A percentile compares a stretch with the other conserved stretches of the same genome.
These are phyloP conservation scores for Furcifer pardalis DNA, from an alignment of 2,797 vertebrate species.

Conservation along the genomic window DNA sequence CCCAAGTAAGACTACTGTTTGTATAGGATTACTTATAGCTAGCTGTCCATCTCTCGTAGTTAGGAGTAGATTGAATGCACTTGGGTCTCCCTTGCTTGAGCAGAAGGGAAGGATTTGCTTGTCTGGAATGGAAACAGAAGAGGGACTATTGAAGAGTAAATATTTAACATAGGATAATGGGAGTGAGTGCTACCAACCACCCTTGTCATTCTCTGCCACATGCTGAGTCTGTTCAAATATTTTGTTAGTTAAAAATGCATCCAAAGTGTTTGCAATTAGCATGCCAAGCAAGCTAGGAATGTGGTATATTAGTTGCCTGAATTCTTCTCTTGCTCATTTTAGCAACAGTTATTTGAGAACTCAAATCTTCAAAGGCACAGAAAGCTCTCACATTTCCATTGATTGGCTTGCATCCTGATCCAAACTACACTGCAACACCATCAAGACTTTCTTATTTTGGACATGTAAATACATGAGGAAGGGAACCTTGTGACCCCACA, in stretches of 20 bases:
- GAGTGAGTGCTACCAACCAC: neutral
- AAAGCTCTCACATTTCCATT: neutral
- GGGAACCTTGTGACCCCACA: too few species aligned
- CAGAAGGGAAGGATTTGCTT: neutral
- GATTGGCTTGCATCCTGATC: neutral
- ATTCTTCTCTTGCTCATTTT: neutral
- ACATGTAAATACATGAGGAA: too few species aligned
- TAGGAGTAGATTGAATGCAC: neutral
- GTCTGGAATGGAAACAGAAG: neutral
- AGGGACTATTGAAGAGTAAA: neutral
- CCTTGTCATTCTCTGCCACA: neutral
- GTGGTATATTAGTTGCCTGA: neutral
- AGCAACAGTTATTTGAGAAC: neutral
- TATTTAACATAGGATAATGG: neutral
- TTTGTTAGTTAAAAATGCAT: neutral
- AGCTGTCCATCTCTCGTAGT: neutral
- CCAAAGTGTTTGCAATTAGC: neutral
- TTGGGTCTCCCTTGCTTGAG: neutral
- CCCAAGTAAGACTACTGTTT: neutral
- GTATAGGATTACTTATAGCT: neutral
- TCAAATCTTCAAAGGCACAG: neutral
- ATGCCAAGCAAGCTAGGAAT: neutral
- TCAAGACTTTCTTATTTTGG: too few species aligned
- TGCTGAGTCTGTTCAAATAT: constrained; percentile 1
- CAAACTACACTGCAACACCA: neutral